Conservation (phyloP, 2,888 invertebrate species). For the Alloplasta piceator region DNA sequence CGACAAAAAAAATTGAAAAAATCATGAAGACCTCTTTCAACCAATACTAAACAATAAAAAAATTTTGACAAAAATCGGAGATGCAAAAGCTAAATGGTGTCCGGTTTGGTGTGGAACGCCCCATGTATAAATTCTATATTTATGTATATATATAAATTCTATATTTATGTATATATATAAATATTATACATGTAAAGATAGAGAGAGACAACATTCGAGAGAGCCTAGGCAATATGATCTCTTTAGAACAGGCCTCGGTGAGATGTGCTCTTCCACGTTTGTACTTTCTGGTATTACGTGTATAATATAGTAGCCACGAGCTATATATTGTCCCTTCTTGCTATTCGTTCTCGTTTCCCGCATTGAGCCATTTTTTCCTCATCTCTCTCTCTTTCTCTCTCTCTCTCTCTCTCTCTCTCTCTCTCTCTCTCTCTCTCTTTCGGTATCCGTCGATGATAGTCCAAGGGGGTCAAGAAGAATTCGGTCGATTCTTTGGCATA, state of each 20-base stretch:
- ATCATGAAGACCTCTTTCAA: too few species aligned
- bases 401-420: neutral
- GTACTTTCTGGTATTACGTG: slow-evolving; percentile 68
- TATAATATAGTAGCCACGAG: slow-evolving; percentile 59
- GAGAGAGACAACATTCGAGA: slow-evolving; percentile 27
- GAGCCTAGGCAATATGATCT: slow-evolving; percentile 78
- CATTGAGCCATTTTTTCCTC: slow-evolving; percentile 49
- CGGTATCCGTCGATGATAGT: slow-evolving; percentile 32
- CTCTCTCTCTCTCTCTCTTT: neutral
- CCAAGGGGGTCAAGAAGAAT: slow-evolving; percentile 52
- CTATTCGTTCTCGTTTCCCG: slow-evolving; percentile 40
- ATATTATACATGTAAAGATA: slow-evolving; percentile 21
- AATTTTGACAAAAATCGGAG: too few species aligned
- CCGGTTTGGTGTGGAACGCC: too few species aligned
- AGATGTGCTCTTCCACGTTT: slow-evolving; percentile 49
- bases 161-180: neutral
- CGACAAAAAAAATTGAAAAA: too few species aligned
- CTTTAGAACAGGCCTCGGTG: slow-evolving; percentile 74
- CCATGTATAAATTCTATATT: too few species aligned
- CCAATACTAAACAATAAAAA: too few species aligned
- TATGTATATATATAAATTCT: slow-evolving; percentile 18
- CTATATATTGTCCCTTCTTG: slow-evolving; percentile 15
- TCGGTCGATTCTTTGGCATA: slow-evolving; percentile 19
- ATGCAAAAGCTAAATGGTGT: too few species aligned
- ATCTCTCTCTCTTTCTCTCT: slow-evolving; percentile 57